Percentiles rank a stretch among this genome's conserved stretches.
Conservation (phyloP, 2,888 invertebrate genomes). For the Bhutanitis thaidina region DNA sequence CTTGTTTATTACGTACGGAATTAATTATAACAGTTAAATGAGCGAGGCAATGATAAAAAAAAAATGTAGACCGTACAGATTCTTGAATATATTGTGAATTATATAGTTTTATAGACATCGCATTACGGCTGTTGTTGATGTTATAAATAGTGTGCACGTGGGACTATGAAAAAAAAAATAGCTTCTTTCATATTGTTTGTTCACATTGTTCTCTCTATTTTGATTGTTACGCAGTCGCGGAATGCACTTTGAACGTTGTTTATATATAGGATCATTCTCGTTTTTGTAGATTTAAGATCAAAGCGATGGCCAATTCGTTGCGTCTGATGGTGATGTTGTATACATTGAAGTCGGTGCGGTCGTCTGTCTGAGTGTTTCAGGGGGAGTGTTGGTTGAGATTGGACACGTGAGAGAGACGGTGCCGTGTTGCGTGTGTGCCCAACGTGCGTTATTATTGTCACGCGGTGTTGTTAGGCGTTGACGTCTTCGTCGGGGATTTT, state of each 20-base stretch:
- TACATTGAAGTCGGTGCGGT: too few relatives aligned
- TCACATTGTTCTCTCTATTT: constrained; percentile 20
- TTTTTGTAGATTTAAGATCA: constrained; percentile 15
- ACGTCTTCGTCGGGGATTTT: too few relatives aligned
- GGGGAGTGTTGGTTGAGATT: too few relatives aligned
- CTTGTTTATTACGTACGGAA: constrained; percentile 60
- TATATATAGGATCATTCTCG: constrained; percentile 14
- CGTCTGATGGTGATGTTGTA: neutral
- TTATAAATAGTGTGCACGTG: constrained; percentile 19
- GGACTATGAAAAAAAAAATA: constrained; percentile 20
- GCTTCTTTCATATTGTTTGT: constrained; percentile 20
- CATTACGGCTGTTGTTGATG: constrained; percentile 8
- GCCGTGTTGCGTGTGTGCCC: too few relatives aligned
- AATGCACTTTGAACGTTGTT: constrained; percentile 20
- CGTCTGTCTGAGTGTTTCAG: too few relatives aligned
- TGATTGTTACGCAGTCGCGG: constrained; percentile 21
- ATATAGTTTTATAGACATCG: constrained; percentile 27
- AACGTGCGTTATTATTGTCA: too few relatives aligned
- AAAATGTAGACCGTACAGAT: constrained; percentile 49
- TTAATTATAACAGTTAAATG: constrained; percentile 72
- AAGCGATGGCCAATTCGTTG: constrained; percentile 6
- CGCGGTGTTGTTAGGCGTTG: too few relatives aligned
- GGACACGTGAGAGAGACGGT: too few relatives aligned
- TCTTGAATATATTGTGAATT: constrained; percentile 35
- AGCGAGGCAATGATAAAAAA: constrained; percentile 59